phyloP scores from a whole-genome alignment of 2,888 invertebrate genomes.

The Chirona hameri region DNA sequence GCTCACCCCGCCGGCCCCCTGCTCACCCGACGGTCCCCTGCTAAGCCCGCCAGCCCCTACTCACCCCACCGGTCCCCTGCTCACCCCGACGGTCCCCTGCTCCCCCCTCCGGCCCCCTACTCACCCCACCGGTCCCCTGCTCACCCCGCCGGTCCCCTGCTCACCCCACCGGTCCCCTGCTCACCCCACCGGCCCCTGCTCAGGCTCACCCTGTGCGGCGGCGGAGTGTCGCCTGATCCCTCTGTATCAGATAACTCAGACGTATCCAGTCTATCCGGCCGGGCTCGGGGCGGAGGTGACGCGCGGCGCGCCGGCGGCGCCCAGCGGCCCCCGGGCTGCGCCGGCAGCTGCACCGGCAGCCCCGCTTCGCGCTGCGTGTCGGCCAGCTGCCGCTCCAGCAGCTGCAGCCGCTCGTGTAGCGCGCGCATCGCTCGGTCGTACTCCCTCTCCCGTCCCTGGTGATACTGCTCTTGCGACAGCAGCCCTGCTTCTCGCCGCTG shows the following conservation, averaged over 20 bases:
- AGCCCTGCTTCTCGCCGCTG: constrained; percentile 85
- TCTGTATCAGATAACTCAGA: constrained; percentile 32
- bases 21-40: too few species aligned
- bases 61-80: too few species aligned
- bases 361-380: constrained; percentile 88
- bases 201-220: not conserved
- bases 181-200: too few species aligned
- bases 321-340: constrained; percentile 35
- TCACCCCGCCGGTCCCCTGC: too few species aligned
- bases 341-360: constrained; percentile 51
- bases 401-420: not conserved
- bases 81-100: too few species aligned
- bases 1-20: too few species aligned
- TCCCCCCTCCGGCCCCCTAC: too few species aligned
- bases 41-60: too few species aligned
- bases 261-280: constrained; percentile 23
- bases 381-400: constrained; percentile 45
- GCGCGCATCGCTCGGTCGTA: not conserved
- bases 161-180: too few species aligned
- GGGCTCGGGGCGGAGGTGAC: constrained; percentile 8
- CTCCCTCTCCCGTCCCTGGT: constrained; percentile 1
- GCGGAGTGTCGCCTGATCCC: not conserved
- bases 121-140: too few species aligned
- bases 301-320: constrained; percentile 26
- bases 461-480: constrained; percentile 86